A percentile compares a stretch with the other conserved stretches of the same genome.
phyloP scores from a whole-genome alignment of 2,888 invertebrate species.

The Dysmachus trigonus region DNA sequence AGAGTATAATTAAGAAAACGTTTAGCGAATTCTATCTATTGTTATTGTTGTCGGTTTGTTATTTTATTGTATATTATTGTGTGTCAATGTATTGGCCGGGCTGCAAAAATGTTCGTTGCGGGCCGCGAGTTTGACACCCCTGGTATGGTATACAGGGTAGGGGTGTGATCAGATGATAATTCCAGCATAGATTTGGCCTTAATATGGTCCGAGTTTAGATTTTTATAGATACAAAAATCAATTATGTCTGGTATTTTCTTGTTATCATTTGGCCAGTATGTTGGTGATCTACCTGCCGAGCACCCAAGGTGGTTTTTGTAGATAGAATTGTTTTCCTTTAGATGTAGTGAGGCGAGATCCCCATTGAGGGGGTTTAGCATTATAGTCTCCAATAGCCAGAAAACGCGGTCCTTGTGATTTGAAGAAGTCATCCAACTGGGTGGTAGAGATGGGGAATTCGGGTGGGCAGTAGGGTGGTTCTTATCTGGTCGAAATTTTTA shows the following conservation, averaged over 20 bases:
- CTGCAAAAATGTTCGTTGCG: too few relatives aligned
- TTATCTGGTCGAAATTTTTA: too few relatives aligned
- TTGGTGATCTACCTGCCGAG: neutral
- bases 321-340: neutral
- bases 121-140: too few relatives aligned
- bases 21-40: too few relatives aligned
- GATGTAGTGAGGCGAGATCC: neutral
- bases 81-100: too few relatives aligned
- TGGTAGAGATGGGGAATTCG: neutral
- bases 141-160: neutral
- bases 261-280: constrained; percentile 1
- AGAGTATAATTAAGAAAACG: too few relatives aligned
- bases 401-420: neutral
- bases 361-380: too few relatives aligned
- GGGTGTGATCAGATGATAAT: neutral
- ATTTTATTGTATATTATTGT: too few relatives aligned
- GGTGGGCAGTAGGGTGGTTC: neutral
- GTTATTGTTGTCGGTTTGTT: too few relatives aligned
- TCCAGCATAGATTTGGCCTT: neutral
- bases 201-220: neutral
- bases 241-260: neutral
- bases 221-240: neutral
- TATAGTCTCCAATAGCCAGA: too few relatives aligned
- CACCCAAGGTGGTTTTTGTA: neutral
- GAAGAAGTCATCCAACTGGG: neutral